A percentile compares a stretch with the other conserved stretches of the same genome.
Conservation (phyloP, 1,140 invertebrate species). For the Delia radicum region DNA sequence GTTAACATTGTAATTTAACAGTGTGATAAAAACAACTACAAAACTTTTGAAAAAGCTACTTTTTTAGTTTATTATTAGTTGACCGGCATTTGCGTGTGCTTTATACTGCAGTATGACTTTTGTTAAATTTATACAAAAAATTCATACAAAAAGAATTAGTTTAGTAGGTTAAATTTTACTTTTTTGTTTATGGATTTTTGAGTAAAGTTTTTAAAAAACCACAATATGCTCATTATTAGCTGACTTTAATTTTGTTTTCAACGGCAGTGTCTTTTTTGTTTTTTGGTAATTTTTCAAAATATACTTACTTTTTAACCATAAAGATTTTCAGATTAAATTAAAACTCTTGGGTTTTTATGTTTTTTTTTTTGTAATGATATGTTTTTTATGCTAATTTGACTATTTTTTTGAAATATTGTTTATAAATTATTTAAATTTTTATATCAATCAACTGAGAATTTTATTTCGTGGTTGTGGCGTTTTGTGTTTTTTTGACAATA, state of each 20-base stretch:
- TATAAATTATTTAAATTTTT: background rate
- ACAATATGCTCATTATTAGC: constrained; percentile 18
- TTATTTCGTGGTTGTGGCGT: background rate
- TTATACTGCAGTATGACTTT: constrained; percentile 19
- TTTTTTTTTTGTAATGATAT: background rate
- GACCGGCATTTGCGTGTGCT: constrained; percentile 11
- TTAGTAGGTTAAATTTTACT: constrained; percentile 19
- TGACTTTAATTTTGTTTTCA: background rate
- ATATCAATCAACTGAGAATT: background rate
- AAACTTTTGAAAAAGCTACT: too few relatives aligned
- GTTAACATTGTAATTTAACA: too few relatives aligned
- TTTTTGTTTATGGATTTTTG: background rate
- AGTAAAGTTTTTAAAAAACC: constrained; percentile 16
- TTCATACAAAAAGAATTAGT: constrained; percentile 16
- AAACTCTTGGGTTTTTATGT: too few relatives aligned
- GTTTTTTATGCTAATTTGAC: too few relatives aligned
- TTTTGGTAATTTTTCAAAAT: too few relatives aligned
- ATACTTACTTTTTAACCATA: too few relatives aligned
- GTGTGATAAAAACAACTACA: too few relatives aligned
- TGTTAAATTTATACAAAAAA: constrained; percentile 12
- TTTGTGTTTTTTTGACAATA: background rate
- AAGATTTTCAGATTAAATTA: too few relatives aligned
- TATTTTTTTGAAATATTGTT: background rate
- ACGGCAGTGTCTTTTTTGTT: background rate
- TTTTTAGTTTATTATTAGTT: background rate